These are phyloP conservation scores for Bolborhynchus lineola DNA, from an alignment of 2,113 vertebrate genomes.

Conservation along the genomic window DNA sequence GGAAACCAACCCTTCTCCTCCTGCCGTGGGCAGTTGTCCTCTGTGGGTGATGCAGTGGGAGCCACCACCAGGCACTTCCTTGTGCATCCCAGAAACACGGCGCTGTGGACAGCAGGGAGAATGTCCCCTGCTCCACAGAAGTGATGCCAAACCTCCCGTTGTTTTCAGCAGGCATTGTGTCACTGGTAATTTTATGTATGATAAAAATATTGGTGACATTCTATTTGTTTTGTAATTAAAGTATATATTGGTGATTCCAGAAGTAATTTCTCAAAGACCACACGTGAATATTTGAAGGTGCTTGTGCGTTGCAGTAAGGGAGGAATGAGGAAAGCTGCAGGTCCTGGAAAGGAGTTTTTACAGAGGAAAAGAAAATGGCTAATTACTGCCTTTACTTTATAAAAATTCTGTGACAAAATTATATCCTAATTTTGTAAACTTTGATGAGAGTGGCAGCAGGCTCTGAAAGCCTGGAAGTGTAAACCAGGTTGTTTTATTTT, in stretches of 20 bases:
- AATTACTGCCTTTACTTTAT: neutral
- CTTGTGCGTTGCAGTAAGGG: neutral
- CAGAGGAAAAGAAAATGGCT: neutral
- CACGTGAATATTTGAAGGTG: neutral
- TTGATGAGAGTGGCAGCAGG: neutral
- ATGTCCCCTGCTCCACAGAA: neutral
- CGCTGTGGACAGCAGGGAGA: neutral
- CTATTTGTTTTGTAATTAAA: neutral
- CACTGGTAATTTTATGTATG: rapidly evolving
- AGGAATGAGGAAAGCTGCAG: neutral
- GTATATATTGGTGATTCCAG: neutral
- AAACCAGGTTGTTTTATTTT: conserved; percentile 5
- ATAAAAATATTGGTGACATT: neutral
- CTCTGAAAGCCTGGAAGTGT: neutral
- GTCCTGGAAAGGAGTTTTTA: neutral
- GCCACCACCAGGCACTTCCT: neutral
- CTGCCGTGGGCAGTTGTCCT: neutral
- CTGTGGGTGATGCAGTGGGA: neutral
- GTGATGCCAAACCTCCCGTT: too few relatives aligned
- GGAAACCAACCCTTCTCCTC: neutral
- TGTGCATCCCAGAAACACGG: neutral
- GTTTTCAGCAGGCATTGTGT: rapidly evolving
- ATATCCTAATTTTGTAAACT: neutral
- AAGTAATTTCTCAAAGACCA: neutral
- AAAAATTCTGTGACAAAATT: neutral